These are phyloP conservation scores for Eupelmus urozonus DNA, from an alignment of 2,888 invertebrate species.

Conservation along the genomic window DNA sequence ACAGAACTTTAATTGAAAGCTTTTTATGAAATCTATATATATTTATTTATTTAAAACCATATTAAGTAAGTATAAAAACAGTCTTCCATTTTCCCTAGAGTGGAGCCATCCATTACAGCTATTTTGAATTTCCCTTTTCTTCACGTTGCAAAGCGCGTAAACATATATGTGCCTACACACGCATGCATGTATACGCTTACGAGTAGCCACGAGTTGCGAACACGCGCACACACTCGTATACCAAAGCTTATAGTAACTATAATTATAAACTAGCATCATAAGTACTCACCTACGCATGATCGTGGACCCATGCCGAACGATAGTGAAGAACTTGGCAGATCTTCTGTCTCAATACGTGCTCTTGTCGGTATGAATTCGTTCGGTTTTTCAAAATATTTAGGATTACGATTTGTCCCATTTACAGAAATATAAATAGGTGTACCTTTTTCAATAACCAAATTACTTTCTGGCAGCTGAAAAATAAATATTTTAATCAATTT, in stretches of 20 bases:
- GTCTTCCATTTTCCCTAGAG: too few relatives aligned
- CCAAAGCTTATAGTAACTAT: too few relatives aligned
- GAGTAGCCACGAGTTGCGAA: too few relatives aligned
- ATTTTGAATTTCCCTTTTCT: too few relatives aligned
- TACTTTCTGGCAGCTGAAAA: slow-evolving; percentile 64
- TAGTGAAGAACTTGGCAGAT: slow-evolving; percentile 61
- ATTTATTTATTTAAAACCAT: too few relatives aligned
- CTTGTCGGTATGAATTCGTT: slow-evolving; percentile 65
- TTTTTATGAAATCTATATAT: slow-evolving; percentile 20
- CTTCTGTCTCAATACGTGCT: slow-evolving; percentile 59
- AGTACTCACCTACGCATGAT: slow-evolving; percentile 69
- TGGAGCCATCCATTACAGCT: too few relatives aligned
- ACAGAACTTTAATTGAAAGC: slow-evolving; percentile 7
- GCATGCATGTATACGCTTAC: too few relatives aligned
- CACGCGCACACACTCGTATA: too few relatives aligned
- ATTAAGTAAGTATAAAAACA: too few relatives aligned
- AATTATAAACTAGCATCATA: too few relatives aligned
- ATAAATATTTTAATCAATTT: not conserved
- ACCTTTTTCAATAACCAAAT: slow-evolving; percentile 65
- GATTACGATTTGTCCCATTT: slow-evolving; percentile 66
- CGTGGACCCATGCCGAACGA: slow-evolving; percentile 70
- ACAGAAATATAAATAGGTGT: slow-evolving; percentile 65
- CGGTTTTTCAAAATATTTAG: slow-evolving; percentile 66
- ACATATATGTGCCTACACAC: too few relatives aligned
- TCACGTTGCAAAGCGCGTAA: too few relatives aligned